Conservation (phyloP, 2,797 vertebrate species). For the Channallabes apus region DNA sequence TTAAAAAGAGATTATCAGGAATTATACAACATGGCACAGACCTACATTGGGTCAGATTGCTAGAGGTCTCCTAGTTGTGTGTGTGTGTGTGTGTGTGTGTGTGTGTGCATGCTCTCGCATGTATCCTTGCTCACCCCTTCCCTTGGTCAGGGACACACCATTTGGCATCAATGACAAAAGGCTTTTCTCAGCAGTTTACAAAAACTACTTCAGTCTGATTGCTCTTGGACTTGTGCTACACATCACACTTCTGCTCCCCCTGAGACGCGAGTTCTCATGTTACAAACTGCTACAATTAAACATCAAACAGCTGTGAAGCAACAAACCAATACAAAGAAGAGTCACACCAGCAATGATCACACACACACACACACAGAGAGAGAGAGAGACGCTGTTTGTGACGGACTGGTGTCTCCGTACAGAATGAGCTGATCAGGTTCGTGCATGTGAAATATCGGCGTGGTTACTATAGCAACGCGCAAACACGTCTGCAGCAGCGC, state of each 20-base stretch:
- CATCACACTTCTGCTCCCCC: not conserved
- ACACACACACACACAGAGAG: too few relatives aligned
- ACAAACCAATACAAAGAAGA: too few relatives aligned
- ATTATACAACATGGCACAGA: conserved; percentile 13
- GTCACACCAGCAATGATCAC: too few relatives aligned
- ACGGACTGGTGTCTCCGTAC: too few relatives aligned
- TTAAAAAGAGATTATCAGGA: conserved; percentile 26
- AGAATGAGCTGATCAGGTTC: not conserved
- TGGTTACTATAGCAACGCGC: conserved; percentile 5
- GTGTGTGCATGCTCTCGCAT: conserved; percentile 39
- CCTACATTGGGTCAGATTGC: not conserved
- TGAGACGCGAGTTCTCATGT: too few relatives aligned
- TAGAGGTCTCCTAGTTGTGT: conserved; percentile 67
- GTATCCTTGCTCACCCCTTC: not conserved
- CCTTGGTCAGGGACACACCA: conserved; percentile 15
- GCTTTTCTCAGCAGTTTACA: not conserved
- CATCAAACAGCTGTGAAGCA: too few relatives aligned
- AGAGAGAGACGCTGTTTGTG: too few relatives aligned
- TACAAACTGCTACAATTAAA: too few relatives aligned
- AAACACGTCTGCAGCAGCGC: not conserved
- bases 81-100: conserved; percentile 57
- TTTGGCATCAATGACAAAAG: conserved; percentile 7
- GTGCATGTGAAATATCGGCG: not conserved
- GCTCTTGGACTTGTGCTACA: not conserved
- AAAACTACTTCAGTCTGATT: not conserved